Percentiles rank a stretch among this genome's conserved stretches.
phyloP scores from a whole-genome alignment of 2,113 vertebrate species.

The Nyctereutes procyonoides region DNA sequence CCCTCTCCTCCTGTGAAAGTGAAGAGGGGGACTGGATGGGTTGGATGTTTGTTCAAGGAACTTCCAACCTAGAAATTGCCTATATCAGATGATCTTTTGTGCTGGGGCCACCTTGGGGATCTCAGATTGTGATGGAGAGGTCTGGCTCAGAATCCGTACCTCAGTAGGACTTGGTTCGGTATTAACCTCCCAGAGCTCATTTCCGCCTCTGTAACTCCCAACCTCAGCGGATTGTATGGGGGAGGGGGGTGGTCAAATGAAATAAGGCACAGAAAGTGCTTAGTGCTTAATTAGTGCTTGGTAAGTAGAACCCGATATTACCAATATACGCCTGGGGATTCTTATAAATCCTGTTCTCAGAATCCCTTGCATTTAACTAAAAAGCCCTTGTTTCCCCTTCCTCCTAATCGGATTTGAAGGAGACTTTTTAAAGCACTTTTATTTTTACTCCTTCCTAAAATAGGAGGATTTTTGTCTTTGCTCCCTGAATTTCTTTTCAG shows the following conservation, averaged over 20 bases:
- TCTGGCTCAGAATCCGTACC: background rate
- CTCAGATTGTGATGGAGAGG: background rate
- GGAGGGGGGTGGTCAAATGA: background rate
- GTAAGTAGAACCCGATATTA: background rate
- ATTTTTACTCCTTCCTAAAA: conserved; percentile 32
- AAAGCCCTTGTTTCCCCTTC: background rate
- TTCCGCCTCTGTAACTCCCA: background rate
- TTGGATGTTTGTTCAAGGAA: background rate
- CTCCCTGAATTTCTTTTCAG: conserved; percentile 20
- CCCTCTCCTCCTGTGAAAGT: background rate
- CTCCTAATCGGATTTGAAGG: background rate
- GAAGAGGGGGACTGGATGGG: background rate
- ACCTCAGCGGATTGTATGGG: background rate
- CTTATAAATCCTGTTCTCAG: background rate
- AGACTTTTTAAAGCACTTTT: background rate
- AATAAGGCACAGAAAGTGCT: background rate
- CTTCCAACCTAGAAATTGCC: background rate
- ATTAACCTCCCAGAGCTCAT: background rate
- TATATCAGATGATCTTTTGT: background rate
- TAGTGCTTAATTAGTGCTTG: background rate
- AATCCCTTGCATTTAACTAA: background rate
- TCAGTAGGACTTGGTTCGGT: background rate
- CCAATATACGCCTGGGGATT: background rate
- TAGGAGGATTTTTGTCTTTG: conserved; percentile 18
- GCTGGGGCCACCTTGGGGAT: background rate